phyloP scores from a whole-genome alignment of 2,113 vertebrate genomes.

The Prietella phreatophila region DNA sequence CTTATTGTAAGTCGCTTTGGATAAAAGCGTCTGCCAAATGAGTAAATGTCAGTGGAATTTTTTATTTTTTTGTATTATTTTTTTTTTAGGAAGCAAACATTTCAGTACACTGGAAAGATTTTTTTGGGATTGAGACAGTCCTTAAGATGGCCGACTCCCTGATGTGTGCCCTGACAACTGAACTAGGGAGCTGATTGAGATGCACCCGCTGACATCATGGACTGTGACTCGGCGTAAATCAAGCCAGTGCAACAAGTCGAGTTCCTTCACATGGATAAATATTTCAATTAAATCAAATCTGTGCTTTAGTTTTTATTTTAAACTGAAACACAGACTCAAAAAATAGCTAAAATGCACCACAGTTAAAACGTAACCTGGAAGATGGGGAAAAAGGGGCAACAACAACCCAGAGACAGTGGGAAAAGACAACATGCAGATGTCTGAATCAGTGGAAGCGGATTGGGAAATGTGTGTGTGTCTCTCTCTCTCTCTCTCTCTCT shows the following conservation, averaged over 20 bases:
- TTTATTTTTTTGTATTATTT: no score
- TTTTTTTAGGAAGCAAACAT: no score
- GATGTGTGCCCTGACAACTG: no score
- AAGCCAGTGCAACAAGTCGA: neutral
- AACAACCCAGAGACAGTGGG: constrained; percentile 7
- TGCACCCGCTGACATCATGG: neutral
- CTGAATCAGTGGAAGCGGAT: neutral
- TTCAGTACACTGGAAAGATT: no score
- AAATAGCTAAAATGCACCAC: neutral
- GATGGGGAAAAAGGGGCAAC: neutral
- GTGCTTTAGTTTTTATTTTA: neutral
- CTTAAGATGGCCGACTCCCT: no score
- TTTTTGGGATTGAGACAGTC: no score
- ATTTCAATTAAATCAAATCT: neutral
- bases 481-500: neutral
- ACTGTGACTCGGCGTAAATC: no score
- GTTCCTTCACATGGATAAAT: neutral
- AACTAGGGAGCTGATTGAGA: no score
- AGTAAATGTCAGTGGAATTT: no score
- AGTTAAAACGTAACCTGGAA: neutral
- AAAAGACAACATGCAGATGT: constrained; percentile 27
- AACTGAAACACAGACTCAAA: neutral
- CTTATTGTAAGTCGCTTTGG: no score
- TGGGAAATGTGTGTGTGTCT: neutral
- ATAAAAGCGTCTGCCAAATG: no score